phyloP scores from a whole-genome alignment of 2,113 vertebrate genomes.

The Elgaria multicarinata region DNA sequence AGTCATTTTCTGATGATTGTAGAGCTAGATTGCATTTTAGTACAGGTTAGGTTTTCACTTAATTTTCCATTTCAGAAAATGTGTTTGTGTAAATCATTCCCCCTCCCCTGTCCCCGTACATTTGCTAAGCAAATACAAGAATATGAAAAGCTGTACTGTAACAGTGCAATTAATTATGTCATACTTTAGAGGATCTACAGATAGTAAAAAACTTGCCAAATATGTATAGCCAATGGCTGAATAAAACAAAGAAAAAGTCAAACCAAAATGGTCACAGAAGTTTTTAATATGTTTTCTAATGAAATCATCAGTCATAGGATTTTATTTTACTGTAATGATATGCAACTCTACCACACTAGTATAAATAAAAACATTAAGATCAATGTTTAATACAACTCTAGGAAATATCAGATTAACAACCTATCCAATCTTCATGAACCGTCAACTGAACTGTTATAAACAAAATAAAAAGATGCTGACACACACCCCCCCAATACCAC shows the following conservation, averaged over 20 bases:
- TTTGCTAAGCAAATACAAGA: background rate
- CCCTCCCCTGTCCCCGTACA: background rate
- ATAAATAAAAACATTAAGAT: slow-evolving; percentile 91
- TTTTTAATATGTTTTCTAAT: slow-evolving; percentile 87
- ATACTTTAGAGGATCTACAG: background rate
- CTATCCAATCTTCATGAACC: slow-evolving; percentile 81
- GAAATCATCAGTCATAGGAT: slow-evolving; percentile 87
- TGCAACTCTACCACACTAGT: slow-evolving; percentile 89
- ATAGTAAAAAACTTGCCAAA: background rate
- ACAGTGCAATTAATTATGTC: background rate
- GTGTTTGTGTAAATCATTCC: background rate
- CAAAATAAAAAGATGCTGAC: slow-evolving; percentile 62
- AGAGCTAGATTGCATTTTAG: background rate
- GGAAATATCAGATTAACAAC: slow-evolving; percentile 87
- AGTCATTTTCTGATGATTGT: background rate
- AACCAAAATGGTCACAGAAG: slow-evolving; percentile 70
- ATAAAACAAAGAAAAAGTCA: slow-evolving; percentile 46
- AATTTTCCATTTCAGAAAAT: background rate
- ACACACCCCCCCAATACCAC: slow-evolving; percentile 64
- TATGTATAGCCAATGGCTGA: background rate
- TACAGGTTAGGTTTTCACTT: background rate
- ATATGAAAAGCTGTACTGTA: background rate
- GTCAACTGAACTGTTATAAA: slow-evolving; percentile 72
- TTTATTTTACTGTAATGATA: slow-evolving; percentile 86
- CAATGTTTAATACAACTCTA: slow-evolving; percentile 88